Percentiles rank a stretch among this genome's conserved stretches.
These are phyloP conservation scores for Xiphophorus maculatus DNA, from an alignment of 2,113 vertebrate species.

Conservation along the genomic window DNA sequence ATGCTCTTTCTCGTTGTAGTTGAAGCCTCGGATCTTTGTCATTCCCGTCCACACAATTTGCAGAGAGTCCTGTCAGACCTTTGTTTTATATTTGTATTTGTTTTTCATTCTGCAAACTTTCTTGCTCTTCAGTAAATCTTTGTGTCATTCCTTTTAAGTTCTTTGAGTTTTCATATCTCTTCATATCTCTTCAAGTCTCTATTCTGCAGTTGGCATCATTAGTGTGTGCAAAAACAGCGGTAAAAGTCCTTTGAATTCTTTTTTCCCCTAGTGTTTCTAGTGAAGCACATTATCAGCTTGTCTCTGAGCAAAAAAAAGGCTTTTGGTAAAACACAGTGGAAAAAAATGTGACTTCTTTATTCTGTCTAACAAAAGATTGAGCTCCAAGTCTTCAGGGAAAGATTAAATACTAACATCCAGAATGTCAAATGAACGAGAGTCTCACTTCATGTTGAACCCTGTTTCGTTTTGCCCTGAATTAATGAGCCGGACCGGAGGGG, in stretches of 20 bases:
- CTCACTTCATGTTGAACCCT: not conserved
- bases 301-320: too few species aligned
- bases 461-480: not conserved
- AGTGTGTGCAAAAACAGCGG: not conserved
- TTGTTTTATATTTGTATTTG: not conserved
- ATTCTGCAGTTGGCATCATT: not conserved
- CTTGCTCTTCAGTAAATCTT: not conserved
- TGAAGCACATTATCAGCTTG: not conserved
- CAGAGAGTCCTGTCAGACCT: not conserved
- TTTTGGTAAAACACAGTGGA: not conserved
- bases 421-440: not conserved
- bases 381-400: not conserved
- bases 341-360: not conserved
- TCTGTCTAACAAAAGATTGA: not conserved
- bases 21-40: not conserved
- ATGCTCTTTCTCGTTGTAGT: not conserved
- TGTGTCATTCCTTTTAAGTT: not conserved
- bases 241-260: not conserved
- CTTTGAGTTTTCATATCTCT: not conserved
- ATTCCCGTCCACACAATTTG: not conserved
- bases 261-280: not conserved
- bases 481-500: not conserved
- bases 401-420: not conserved
- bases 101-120: not conserved
- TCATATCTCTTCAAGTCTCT: not conserved